Base-by-base conservation (phyloP, 2,888 invertebrate species). In the Stenodera caucasica region DNA sequence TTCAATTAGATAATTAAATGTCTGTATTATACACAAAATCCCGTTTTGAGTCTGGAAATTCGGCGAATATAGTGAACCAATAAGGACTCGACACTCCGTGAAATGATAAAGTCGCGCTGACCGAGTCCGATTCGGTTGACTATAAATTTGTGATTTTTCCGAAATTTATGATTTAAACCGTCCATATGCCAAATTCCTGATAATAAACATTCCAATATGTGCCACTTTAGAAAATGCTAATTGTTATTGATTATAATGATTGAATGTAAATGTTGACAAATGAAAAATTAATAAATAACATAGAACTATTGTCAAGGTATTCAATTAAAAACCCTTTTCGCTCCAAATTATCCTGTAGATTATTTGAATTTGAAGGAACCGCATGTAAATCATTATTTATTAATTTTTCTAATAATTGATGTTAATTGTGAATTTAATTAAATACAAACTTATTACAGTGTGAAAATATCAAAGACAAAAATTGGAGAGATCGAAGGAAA, bases 371-470 rank as follows among this genome's bases (percentile, higher is more conserved):
- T n/a, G n/a, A n/a, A n/a, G n/a, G n/a, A n/a, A n/a, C n/a, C n/a
- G 49, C 23, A 51, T 57, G 52, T 37, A 29, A 21, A n/a, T 8
- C n/a, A 15, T 18, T 9, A 50, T 32, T 57, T 51, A 12, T 37
- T 35, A 18, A 59, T 60, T 51, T 60, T 33, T 40, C 9, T 55
- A 51, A 40, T 40, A 37, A 29, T 49, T 56, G 49, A 37, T 30
- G 53, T n/a, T 11, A 18, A 52, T 52, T 60, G 50, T 40, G 49
- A 29, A 15, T 49, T 32, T 57, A 56, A 60, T 60, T 57, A 49
- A 56, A 60, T 53, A 53, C 50, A 49, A 56, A 57, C 50, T 53
- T 53, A 60, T 63, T 63, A 32, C 63, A 63, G 60, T 60, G 57
- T 55, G 63, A 63, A 57, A 55, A 63, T 37, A 21, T 57, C 52